Evolutionary conservation across 2,888 invertebrate species (phyloP), one percentile per base, ranked within the genome.

Genomic region (Gari tellinella): DNA sequence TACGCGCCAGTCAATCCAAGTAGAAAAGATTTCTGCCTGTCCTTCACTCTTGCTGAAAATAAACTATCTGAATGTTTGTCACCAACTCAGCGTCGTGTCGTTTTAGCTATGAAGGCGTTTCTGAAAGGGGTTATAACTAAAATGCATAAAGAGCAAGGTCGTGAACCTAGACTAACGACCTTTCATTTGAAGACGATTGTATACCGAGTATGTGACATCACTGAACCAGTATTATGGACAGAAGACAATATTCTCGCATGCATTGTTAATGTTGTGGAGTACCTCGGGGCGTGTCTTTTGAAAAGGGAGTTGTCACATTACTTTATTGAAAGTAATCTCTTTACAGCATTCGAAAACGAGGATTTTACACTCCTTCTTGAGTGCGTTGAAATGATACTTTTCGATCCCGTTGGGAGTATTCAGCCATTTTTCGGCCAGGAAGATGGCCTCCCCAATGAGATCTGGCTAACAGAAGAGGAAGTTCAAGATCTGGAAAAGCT

Each of bases 41-140:
- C 72, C 7, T 82, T 72, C 40, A 77, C 75, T 31, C 55, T 72
- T n/a, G 68, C 70, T 17, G 82, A 82, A 60, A 55, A 72, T 14
- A 73, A 52, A 19, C 49, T 82, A 5, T 67, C 63, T 10, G 46
- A 66, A 40, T 38, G 62, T 21, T 37, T 80, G 38, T 41, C 72
- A 2, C 19, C 48, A 7, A 41, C 46, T 14, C 80, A 80, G 31
- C 67, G 53, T 53, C 65, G 64, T 31, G 67, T 72, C 8, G 51
- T 69, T 46, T 52, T 81, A 10, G 60, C 72, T 12, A 40, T 77
- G n/a, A 77, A 81, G 48, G 68, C 80, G 0, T 57, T 69, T 17
- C 56, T 72, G 10, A 81, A 66, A 56, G 58, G 69, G 15, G 14
- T 57, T 26, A 38, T 81, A 14, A 40, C 57, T 14, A 51, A 40